Evolutionary conservation across 2,113 vertebrate genomes (phyloP), one percentile per base, ranked within the genome.

Genomic region (Zootoca vivipara): DNA sequence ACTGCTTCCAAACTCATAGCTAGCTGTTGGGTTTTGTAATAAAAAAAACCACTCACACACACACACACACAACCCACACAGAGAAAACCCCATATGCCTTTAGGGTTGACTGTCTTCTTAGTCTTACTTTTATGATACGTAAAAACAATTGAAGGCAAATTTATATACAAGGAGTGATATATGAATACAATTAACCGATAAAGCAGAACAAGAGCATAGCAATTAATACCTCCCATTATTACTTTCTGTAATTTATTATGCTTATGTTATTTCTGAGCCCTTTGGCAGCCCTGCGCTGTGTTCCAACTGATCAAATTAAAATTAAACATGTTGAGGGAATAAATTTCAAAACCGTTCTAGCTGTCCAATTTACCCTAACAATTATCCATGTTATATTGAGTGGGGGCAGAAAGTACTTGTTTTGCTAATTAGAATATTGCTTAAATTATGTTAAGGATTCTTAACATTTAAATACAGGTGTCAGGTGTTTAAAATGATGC

Each of bases 241-340:
- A 83, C 3, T 79, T 18, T 58, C 67, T 64, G 26, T 87, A 75
- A 81, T 40, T 87, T 85, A 85, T 85, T 8, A 89, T 38, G 83
- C 33, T 67, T 4, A 86, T 81, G 8, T 0, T 72, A 87, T 77
- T 86, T 62, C 24, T 77, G 13, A 33, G 2, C 38, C 10, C 87
- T 92, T 86, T 89, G 28, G 64, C 4, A 0, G 35, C 9, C 1
- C 78, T 84, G 1, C 74, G 78, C 42, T 90, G 90, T 84, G 33
- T 18, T 78, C 79, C 87, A 82, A 42, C 35, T 92, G 82, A 85
- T 74, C 13, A 85, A 86, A 81, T 13, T 46, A 78, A 89, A 92
- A 4, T 4, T 33, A 91, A 5, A 5, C 5, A n/a, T 77, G 42
- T 89, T 91, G 30, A 2, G 64, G 42, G 0, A 22, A 1, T 16